Evolutionary conservation across 2,797 vertebrate genomes (phyloP).

Genomic region (Ataeniobius toweri): DNA sequence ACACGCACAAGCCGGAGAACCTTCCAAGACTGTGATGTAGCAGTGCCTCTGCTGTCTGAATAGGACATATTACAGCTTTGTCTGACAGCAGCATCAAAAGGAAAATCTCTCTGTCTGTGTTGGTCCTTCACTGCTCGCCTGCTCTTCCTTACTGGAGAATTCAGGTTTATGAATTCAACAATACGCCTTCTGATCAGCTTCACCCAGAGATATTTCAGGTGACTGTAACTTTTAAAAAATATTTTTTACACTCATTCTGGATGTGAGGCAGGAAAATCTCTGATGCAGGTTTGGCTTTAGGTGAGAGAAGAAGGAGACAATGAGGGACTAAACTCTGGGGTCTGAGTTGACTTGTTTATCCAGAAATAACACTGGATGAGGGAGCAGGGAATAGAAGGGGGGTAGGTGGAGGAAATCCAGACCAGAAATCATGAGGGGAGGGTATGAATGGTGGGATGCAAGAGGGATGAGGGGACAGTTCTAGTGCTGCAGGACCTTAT

Average conservation of each 20-base stretch:
- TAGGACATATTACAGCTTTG: conserved; percentile 53
- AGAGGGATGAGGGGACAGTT: conserved; percentile 56
- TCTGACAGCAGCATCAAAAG: conserved; percentile 40
- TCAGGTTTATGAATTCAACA: conserved; percentile 37
- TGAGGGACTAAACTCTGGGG: conserved; percentile 64
- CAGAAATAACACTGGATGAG: conserved; percentile 58
- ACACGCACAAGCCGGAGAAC: conserved; percentile 36
- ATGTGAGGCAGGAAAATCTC: not conserved
- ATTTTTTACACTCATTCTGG: conserved; percentile 8
- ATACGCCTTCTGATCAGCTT: conserved; percentile 36
- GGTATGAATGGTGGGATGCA: conserved; percentile 60
- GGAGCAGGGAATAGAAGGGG: conserved; percentile 35
- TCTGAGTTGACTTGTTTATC: conserved; percentile 78
- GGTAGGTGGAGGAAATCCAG: conserved; percentile 74
- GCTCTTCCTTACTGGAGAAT: conserved; percentile 14
- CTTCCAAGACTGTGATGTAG: conserved; percentile 59
- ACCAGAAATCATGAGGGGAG: conserved; percentile 74
- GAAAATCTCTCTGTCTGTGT: conserved; percentile 18
- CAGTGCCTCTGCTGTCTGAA: conserved; percentile 56
- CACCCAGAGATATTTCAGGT: conserved; percentile 27
- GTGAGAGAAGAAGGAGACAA: conserved; percentile 8
- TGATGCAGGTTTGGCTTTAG: conserved; percentile 20
- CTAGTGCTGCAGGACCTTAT: conserved; percentile 71
- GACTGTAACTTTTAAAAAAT: conserved; percentile 28
- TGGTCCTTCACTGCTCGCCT: conserved; percentile 14